Base-by-base conservation (phyloP, 2,888 invertebrate genomes). In the Trichogramma evanescens region DNA sequence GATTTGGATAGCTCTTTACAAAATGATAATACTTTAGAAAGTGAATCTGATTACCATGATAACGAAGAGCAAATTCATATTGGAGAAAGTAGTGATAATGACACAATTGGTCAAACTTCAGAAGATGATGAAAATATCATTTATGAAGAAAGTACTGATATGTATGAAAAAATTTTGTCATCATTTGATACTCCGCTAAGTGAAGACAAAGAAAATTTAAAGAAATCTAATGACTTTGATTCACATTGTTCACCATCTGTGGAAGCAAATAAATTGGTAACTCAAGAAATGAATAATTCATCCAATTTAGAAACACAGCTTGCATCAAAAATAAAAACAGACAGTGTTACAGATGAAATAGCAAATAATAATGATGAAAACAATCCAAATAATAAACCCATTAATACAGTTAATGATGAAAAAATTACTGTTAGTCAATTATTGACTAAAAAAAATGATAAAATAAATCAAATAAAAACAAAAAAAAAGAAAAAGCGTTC, bases 61-160 rank as follows among this genome's bases (percentile, higher is more conserved):
- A 44, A 44, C 44, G 43, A 53, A 45, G 41, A 44, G 10, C 55
- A 50, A 46, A 13, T 62, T 13, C 42, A 56, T 9, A 38, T 59
- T 40, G 7, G 56, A 62, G 52, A 60, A 58, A 4, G 48, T 54
- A 51, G 54, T 6, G 5, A n/a, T 39, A 40, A 50, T 62, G 5
- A 58, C 63, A 54, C 52, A 43, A 56, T 46, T 42, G 43, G 49
- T 45, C 39, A 46, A 56, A 45, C 48, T 45, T 10, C 26, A 26
- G 26, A 26, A 26, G 26, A 26, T 26, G 26, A 26, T 26, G 26
- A 26, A 26, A 26, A 26, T 26, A 2, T 26, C 26, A 26, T 26
- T 26, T 26, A 26, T 26, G 26, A 26, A 26, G 26, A 26, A 26
- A 26, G 26, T 26, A 26, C 26, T 26, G 26, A 26, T 2, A 26